phyloP scores from a whole-genome alignment of 2,888 invertebrate species.

The Hartigia nigra region DNA sequence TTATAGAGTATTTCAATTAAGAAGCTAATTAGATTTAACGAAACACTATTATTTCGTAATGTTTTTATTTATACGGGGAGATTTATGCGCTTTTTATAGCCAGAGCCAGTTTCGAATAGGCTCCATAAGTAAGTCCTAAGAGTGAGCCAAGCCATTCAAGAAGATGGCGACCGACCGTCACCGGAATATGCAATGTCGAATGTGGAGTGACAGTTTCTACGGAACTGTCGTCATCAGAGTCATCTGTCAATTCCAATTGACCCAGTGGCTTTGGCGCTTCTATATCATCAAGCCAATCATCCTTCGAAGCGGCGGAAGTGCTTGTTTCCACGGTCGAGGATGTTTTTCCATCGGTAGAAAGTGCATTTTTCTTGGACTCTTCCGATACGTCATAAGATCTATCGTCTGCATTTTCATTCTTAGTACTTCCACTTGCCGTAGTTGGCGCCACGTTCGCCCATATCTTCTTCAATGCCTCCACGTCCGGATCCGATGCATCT shows the following conservation, averaged over 20 bases:
- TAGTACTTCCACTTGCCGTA: not conserved
- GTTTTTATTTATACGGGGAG: not conserved
- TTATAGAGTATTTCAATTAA: not conserved
- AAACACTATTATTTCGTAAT: not conserved
- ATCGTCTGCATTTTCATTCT: not conserved
- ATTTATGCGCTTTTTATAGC: conserved; percentile 19
- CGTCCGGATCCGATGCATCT: conserved; percentile 23
- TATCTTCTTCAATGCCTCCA: conserved; percentile 24
- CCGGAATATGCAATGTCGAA: conserved; percentile 40
- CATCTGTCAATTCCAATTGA: conserved; percentile 33
- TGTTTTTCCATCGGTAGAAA: conserved; percentile 4
- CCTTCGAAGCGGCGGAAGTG: not conserved
- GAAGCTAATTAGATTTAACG: not conserved
- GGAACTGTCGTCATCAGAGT: conserved; percentile 27
- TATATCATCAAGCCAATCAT: conserved; percentile 32
- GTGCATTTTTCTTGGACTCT: conserved; percentile 8
- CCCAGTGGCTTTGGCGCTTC: conserved; percentile 38
- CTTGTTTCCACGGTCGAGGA: not conserved
- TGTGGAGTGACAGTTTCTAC: conserved; percentile 34
- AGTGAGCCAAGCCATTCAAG: conserved; percentile 52
- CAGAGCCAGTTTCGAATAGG: conserved; percentile 40
- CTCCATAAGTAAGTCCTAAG: conserved; percentile 41
- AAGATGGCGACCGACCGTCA: conserved; percentile 43
- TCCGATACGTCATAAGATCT: not conserved
- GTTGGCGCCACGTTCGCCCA: conserved; percentile 14